Base-by-base conservation (phyloP, 2,888 invertebrate species). In the Eupithecia subfuscata region DNA sequence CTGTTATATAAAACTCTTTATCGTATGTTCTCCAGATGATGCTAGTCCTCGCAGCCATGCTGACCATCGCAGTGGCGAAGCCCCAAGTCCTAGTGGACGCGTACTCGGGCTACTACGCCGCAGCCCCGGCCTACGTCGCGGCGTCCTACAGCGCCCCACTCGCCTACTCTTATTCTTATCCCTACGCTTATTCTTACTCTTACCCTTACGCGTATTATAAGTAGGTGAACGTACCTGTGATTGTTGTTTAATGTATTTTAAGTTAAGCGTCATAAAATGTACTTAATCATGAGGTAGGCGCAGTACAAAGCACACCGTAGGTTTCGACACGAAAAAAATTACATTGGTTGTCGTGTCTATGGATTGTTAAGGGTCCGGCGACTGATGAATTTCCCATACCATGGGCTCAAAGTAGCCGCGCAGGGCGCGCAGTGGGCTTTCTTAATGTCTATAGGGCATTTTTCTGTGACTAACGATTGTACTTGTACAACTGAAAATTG, bases 131-230 rank as follows among this genome's bases (percentile, higher is more conserved):
- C 40, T 94, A 94, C 86, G 89, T 90, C 34, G 85, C 88, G 16
- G 82, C 91, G 14, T 82, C 91, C 25, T 92, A 92, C 85, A 89
- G 90, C 79, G 81, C 91, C 0, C 91, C 92, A 1, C 81, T 91
- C 0, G 84, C 92, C 0, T 94, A 95, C 82, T 86, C 92, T 18
- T 93, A 93, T 82, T 92, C 94, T 2, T 93, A 93, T 81, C 90
- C 92, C 22, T 94, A 94, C 82, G 86, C 92, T 0, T 81, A 81
- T 52, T n/a, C 80, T 0, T 94, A 94, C 78, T 85, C 91, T 0
- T 94, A 94, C 80, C 93, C 94, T 0, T 84, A 88, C 69, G 87
- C 89, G 2, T 93, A 92, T 78, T 90, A 89, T 77, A 90, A 89
- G 81, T 72, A 71, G 64, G 16, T n/a, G 8, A 56, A 56, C 9